These are phyloP conservation scores for Anthoptus insignis DNA, from an alignment of 2,888 invertebrate species.

Conservation along the genomic window DNA sequence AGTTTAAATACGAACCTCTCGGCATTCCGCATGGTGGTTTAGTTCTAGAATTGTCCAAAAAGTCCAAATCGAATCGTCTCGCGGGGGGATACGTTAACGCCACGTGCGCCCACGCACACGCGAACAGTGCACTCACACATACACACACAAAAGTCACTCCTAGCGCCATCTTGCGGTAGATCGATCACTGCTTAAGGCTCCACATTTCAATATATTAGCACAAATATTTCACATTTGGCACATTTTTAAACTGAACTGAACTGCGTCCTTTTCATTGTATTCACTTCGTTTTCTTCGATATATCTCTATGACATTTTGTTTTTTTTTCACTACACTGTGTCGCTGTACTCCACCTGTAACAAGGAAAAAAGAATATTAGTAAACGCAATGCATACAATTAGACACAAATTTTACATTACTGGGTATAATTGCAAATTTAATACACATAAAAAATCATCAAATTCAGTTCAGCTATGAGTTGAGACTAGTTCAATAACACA, in stretches of 20 bases:
- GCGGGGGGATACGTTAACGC: constrained; percentile 97
- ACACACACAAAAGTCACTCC: constrained; percentile 61
- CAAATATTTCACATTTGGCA: constrained; percentile 36
- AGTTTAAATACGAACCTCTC: constrained; percentile 89
- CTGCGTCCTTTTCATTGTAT: constrained; percentile 22
- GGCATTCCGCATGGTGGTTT: constrained; percentile 98
- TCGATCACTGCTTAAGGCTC: constrained; percentile 17
- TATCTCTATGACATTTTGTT: constrained; percentile 22
- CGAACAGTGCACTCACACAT: constrained; percentile 57
- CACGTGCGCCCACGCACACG: constrained; percentile 89
- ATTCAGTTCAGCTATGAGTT: no score
- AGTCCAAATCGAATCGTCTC: constrained; percentile 96
- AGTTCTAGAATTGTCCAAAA: constrained; percentile 96
- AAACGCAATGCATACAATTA: background rate
- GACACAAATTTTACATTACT: no score
- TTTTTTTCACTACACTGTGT: constrained; percentile 11
- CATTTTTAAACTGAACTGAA: constrained; percentile 15
- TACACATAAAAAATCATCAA: no score
- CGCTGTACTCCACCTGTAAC: constrained; percentile 28
- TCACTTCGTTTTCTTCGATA: constrained; percentile 30
- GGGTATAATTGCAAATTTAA: no score
- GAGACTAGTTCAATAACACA: no score
- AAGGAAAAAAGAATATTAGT: constrained; percentile 20
- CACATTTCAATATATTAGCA: constrained; percentile 16
- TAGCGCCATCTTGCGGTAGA: constrained; percentile 61